A percentile compares a stretch with the other conserved stretches of the same genome.
Conservation (phyloP, 2,113 vertebrate species). For the Mobula birostris region DNA sequence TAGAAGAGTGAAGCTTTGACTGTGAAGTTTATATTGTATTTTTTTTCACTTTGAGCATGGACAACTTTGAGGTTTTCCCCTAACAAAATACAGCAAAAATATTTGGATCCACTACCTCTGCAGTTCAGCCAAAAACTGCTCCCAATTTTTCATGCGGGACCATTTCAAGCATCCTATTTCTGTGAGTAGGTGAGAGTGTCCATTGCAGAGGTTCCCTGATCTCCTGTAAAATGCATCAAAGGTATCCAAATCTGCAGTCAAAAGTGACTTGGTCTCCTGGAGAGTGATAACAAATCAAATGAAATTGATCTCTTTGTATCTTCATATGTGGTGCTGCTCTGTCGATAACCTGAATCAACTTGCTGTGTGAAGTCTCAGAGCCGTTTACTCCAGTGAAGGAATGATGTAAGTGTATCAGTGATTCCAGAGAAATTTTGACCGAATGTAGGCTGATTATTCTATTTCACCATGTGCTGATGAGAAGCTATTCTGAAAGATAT, state of each 20-base stretch:
- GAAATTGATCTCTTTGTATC: neutral
- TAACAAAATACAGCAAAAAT: neutral
- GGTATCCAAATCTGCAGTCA: neutral
- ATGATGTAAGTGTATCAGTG: neutral
- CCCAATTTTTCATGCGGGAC: neutral
- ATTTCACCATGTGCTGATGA: neutral
- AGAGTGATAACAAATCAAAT: neutral
- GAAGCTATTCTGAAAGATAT: neutral
- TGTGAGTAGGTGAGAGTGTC: neutral
- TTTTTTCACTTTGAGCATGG: neutral
- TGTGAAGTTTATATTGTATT: neutral
- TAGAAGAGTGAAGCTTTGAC: neutral
- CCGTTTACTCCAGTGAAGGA: neutral
- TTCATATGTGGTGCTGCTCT: too few relatives aligned
- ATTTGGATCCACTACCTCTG: neutral
- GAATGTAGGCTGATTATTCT: neutral
- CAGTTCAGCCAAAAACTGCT: neutral
- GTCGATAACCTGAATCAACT: neutral
- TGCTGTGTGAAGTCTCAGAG: neutral
- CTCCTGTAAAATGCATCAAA: slow-evolving; percentile 20
- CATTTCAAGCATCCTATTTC: neutral
- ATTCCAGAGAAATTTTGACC: neutral
- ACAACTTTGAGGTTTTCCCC: neutral
- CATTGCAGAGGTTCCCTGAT: neutral
- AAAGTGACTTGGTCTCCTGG: neutral